These are phyloP conservation scores for Brevimyrus niger DNA, from an alignment of 2,113 vertebrate genomes.

Conservation along the genomic window DNA sequence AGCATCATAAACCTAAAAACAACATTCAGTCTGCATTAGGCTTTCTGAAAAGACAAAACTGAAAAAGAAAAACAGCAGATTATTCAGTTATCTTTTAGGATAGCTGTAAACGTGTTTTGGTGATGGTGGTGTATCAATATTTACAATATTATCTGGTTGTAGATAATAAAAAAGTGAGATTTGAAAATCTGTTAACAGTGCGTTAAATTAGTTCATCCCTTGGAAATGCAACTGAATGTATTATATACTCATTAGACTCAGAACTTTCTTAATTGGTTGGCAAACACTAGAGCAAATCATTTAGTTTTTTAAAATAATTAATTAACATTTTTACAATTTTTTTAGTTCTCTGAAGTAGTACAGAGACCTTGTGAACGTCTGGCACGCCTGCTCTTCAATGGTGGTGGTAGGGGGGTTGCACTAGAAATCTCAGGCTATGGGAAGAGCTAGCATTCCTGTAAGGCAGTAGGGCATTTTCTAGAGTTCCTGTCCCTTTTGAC, in stretches of 20 bases:
- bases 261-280: background rate
- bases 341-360: background rate
- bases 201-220: background rate
- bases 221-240: background rate
- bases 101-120: background rate
- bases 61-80: background rate
- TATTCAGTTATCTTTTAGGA: background rate
- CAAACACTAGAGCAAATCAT: background rate
- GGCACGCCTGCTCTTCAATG: background rate
- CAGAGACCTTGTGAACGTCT: background rate
- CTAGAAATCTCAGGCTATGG: background rate
- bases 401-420: background rate
- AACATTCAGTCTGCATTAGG: background rate
- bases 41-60: background rate
- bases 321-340: background rate
- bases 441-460: background rate
- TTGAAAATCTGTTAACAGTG: background rate
- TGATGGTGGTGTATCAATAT: conserved; percentile 8
- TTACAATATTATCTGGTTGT: background rate
- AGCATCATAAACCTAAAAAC: background rate
- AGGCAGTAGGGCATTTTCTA: background rate
- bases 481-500: background rate
- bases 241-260: background rate
- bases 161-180: background rate
- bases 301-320: background rate